These are phyloP conservation scores for Kryptolebias ocellatus DNA, from an alignment of 2,797 vertebrate species.

Conservation along the genomic window DNA sequence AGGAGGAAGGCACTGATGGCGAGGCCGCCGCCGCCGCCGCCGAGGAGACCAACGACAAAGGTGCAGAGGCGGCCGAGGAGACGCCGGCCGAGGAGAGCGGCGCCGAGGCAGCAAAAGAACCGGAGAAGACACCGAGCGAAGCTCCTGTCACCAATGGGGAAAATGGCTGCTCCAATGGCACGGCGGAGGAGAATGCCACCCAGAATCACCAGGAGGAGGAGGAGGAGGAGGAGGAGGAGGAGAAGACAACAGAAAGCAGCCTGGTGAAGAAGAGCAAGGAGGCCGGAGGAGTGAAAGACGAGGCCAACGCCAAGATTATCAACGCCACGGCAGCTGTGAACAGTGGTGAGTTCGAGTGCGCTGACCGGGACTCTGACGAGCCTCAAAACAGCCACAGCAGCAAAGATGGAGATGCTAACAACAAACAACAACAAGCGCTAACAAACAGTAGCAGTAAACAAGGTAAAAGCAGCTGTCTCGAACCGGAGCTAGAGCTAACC, in stretches of 20 bases:
- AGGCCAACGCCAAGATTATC: constrained; percentile 81
- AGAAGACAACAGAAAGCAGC: constrained; percentile 63
- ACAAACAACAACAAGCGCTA: constrained; percentile 29
- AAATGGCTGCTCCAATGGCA: constrained; percentile 78
- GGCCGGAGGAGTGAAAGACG: constrained; percentile 72
- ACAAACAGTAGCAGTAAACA: constrained; percentile 28
- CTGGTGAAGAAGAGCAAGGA: constrained; percentile 77
- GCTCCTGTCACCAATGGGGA: constrained; percentile 78
- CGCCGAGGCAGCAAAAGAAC: constrained; percentile 36
- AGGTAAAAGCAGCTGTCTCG: not conserved
- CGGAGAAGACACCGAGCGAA: constrained; percentile 36
- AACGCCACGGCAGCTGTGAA: constrained; percentile 72
- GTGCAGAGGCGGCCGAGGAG: constrained; percentile 5
- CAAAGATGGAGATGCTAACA: constrained; percentile 60
- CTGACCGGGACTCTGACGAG: constrained; percentile 54
- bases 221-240: constrained; percentile 66
- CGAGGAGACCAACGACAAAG: constrained; percentile 60
- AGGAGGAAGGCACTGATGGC: constrained; percentile 48
- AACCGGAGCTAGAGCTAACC: constrained; percentile 51
- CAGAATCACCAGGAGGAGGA: constrained; percentile 77
- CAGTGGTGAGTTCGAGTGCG: constrained; percentile 82
- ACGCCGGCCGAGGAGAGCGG: constrained; percentile 28
- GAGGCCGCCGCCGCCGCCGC: constrained; percentile 55
- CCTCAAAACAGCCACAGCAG: constrained; percentile 44
- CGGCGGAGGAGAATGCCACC: constrained; percentile 70